Conservation (phyloP, 2,797 vertebrate species). For the Gorsachius magnificus region DNA sequence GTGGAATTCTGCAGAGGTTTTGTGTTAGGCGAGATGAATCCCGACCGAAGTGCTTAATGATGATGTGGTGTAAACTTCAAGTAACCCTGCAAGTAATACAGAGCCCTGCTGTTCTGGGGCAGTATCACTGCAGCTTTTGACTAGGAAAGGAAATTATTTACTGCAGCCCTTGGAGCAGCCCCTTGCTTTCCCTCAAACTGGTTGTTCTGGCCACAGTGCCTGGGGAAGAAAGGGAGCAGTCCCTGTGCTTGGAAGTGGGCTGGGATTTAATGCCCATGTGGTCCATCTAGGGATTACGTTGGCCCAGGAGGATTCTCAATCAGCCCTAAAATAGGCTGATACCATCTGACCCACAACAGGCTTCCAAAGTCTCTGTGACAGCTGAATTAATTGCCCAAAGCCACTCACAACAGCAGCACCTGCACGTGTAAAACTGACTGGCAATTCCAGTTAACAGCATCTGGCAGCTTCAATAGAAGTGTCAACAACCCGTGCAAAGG, state of each 20-base stretch:
- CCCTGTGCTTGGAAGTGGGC: neutral
- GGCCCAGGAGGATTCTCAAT: neutral
- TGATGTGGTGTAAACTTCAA: neutral
- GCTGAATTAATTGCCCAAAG: slow-evolving; percentile 48
- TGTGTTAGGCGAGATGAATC: neutral
- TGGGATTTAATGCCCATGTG: neutral
- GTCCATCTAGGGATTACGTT: neutral
- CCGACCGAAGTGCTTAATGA: neutral
- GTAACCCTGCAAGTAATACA: neutral
- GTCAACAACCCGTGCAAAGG: slow-evolving; percentile 47
- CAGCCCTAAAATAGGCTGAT: neutral
- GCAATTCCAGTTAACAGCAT: slow-evolving; percentile 42
- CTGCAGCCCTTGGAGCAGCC: neutral
- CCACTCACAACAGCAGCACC: slow-evolving; percentile 34
- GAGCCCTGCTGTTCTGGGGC: neutral
- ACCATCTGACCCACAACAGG: neutral
- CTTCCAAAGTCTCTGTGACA: slow-evolving; percentile 13
- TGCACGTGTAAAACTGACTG: slow-evolving; percentile 9
- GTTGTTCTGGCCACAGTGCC: neutral
- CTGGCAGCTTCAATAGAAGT: slow-evolving; percentile 48
- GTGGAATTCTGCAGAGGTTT: neutral
- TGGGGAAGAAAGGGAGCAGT: neutral
- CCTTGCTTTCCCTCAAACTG: neutral
- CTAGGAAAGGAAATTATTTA: neutral
- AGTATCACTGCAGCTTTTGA: neutral